Conservation (phyloP, 2,888 invertebrate species). For the Ichneumon xanthorius region DNA sequence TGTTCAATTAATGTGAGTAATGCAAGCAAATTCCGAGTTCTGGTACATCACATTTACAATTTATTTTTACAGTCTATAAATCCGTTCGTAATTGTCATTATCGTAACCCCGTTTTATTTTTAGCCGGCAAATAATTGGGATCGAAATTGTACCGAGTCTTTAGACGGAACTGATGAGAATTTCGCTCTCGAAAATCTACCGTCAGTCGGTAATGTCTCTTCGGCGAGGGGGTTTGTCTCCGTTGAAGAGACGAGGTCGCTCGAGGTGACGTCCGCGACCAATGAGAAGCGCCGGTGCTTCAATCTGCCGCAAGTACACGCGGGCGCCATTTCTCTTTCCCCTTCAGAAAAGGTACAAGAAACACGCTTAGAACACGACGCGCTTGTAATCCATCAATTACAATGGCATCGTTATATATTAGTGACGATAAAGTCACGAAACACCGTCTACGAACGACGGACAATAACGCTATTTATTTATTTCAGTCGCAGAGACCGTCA, state of each 20-base stretch:
- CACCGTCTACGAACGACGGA: conserved; percentile 26
- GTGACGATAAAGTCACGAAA: conserved; percentile 51
- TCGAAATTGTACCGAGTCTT: background rate
- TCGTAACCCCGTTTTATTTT: background rate
- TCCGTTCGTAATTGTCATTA: no score
- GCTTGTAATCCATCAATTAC: conserved; percentile 75
- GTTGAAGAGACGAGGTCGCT: conserved; percentile 21
- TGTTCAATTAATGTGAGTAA: no score
- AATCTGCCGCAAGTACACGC: conserved; percentile 51
- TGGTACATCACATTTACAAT: no score
- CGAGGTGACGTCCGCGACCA: conserved; percentile 53
- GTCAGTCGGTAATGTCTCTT: background rate
- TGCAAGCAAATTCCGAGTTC: no score
- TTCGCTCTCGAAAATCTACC: background rate
- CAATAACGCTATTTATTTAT: conserved; percentile 77
- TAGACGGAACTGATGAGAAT: background rate
- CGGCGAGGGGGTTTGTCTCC: background rate
- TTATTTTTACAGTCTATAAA: no score
- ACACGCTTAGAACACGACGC: conserved; percentile 64
- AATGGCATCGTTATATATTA: conserved; percentile 74
- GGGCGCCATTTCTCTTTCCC: conserved; percentile 76
- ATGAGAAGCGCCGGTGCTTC: conserved; percentile 45
- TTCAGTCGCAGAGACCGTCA: conserved; percentile 81
- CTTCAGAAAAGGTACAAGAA: conserved; percentile 77
- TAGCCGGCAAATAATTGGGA: no score